Base-by-base conservation (phyloP, 2,888 invertebrate genomes). In the Camponotus fellah region DNA sequence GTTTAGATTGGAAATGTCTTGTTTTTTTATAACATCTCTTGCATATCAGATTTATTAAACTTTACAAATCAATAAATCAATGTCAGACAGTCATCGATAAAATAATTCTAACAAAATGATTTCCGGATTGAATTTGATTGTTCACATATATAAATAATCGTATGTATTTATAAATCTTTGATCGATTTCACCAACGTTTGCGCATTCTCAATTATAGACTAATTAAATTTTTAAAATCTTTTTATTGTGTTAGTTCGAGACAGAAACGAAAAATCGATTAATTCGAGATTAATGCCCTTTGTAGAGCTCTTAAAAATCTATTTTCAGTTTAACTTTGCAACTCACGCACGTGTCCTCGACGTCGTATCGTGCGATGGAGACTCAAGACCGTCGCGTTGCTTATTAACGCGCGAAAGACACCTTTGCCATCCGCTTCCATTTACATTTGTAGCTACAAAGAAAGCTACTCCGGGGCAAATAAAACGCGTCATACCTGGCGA, bases 401-500 rank as follows among this genome's bases (percentile, higher is more conserved):
- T 77, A 80, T 85, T 81, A 83, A 85, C 77, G 65, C 34, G 21
- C 58, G 37, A 76, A 68, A 76, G 60, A 49, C 60, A 17, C 66
- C 34, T 34, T 75, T 43, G 3, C 76, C 66, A 66, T 76, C 46
- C 34, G 34, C 75, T 76, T 76, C 82, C 76, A 82, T 82, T 65
- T 79, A 83, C 83, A 83, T 82, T 82, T 76, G 80, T 80, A 65
- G 80, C 65, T 88, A 87, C 88, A 88, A 84, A 87, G 83, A 75
- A 88, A 86, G 68, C 56, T 83, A 87, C 88, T 87, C 40, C 49
- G 21, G 21, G 2, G 34, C 76, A 69, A 88, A 81, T 87, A 87
- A 87, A 88, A 84, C 72, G 77, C 77, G 76, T 80, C 80, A 56
- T 84, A 83, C 37, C 58, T 75, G 84, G 74, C 83, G 68, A 62